Evolutionary conservation across 2,888 invertebrate species (phyloP), one percentile per base, ranked within the genome.

Genomic region (Tolmerus cingulatus): DNA sequence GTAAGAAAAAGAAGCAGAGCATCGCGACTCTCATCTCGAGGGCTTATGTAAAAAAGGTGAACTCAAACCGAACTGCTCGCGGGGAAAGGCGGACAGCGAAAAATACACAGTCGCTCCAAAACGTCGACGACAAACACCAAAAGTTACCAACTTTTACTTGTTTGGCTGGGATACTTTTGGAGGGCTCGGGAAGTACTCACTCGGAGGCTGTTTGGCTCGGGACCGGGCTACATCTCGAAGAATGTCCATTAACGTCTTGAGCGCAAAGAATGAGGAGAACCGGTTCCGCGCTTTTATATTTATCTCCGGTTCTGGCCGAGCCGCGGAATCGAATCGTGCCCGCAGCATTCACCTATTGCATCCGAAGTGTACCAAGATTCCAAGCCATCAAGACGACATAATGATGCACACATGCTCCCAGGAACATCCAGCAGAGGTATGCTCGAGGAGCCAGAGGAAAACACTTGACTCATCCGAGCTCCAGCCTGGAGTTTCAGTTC

Each of bases 101-200:
- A 23, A 23, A 79, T 27, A 43, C 37, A 46, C 12, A 78, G 19
- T n/a, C 34, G 19, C 16, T 30, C 37, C 37, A 79, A 79, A 46
- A 46, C 79, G 79, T n/a, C 19, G 40, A 79, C 66, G 66, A 66
- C 66, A 66, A 66, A n/a, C 57, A 43, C 51, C 74, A 66, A 76
- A 82, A 55, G 37, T 74, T 85, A 85, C 85, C 30, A 85, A 85
- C 85, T 85, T 85, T 85, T 85, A 85, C 85, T 85, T 85, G 85
- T 74, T 85, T 85, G 74, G 5, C n/a, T 43, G 74, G 46, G 51
- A 46, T 74, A 74, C 46, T 46, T 46, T 85, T 43, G 40, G 23
- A 19, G 74, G 74, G 85, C 46, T 74, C 74, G 37, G 30, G 46
- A 74, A 43, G 74, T 85, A 85, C 85, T 85, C 55, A 74, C 43